Evolutionary conservation across 2,888 invertebrate genomes (phyloP).

Genomic region (Volucella zonaria): DNA sequence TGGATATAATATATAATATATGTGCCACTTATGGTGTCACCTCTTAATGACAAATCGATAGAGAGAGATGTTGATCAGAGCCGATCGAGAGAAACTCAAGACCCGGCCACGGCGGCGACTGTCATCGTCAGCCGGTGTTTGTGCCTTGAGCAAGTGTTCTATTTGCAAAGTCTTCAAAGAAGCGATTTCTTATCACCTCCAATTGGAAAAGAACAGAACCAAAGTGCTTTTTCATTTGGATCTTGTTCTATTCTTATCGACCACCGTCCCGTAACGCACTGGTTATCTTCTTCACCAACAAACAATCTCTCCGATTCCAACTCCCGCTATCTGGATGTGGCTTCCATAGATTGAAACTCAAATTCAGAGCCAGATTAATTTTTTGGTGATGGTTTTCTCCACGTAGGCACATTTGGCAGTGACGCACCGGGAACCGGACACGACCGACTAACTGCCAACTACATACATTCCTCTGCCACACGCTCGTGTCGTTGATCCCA

Average conservation of each 20-base stretch:
- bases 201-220: slow-evolving; percentile 8
- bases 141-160: slow-evolving; percentile 36
- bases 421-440: slow-evolving; percentile 62
- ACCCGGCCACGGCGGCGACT: neutral
- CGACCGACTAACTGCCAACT: neutral
- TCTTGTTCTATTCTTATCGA: slow-evolving; percentile 30
- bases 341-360: no score
- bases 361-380: slow-evolving; percentile 20
- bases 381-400: slow-evolving; percentile 45
- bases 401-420: slow-evolving; percentile 62
- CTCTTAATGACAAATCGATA: slow-evolving; percentile 9
- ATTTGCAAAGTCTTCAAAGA: slow-evolving; percentile 51
- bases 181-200: slow-evolving; percentile 38
- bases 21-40: neutral
- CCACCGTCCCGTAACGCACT: neutral
- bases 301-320: neutral
- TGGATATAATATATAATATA: no score
- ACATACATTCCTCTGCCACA: slow-evolving; percentile 43
- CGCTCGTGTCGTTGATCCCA: slow-evolving; percentile 37
- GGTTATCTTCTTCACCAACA: neutral
- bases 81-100: slow-evolving; percentile 3
- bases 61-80: neutral
- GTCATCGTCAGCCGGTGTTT: slow-evolving; percentile 47
- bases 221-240: neutral
- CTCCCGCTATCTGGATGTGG: no score